Evolutionary conservation across 2,888 invertebrate genomes (phyloP).

Genomic region (Cephonodes hylas): DNA sequence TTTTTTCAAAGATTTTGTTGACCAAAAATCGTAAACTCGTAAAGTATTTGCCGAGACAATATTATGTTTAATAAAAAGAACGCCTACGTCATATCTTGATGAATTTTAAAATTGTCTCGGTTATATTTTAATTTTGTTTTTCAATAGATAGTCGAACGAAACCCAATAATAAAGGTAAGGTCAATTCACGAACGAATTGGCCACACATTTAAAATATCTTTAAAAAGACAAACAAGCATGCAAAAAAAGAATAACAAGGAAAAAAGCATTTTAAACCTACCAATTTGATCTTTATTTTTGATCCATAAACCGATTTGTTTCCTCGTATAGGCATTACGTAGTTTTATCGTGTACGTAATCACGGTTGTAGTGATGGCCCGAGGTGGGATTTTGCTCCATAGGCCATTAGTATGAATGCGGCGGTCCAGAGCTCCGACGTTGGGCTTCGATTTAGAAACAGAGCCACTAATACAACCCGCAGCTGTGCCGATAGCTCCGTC

Average conservation of each 20-base stretch:
- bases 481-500: slow-evolving; percentile 20
- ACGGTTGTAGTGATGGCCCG: not conserved
- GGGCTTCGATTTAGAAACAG: slow-evolving; percentile 35
- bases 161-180: too few relatives aligned
- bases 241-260: not conserved
- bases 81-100: too few relatives aligned
- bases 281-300: not conserved
- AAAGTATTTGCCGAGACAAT: too few relatives aligned
- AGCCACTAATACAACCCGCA: slow-evolving; percentile 30
- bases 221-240: not conserved
- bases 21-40: too few relatives aligned
- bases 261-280: not conserved
- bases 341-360: not conserved
- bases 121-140: too few relatives aligned
- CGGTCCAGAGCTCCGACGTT: slow-evolving; percentile 13
- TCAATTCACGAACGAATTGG: too few relatives aligned
- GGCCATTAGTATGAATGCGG: slow-evolving; percentile 33
- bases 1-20: too few relatives aligned
- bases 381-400: not conserved
- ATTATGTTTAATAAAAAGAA: too few relatives aligned
- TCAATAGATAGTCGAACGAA: too few relatives aligned
- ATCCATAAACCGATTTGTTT: not conserved
- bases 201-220: too few relatives aligned
- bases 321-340: not conserved
- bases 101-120: too few relatives aligned